Evolutionary conservation across 1,140 invertebrate genomes (phyloP).

Genomic region (Stegodyphus dumicola): DNA sequence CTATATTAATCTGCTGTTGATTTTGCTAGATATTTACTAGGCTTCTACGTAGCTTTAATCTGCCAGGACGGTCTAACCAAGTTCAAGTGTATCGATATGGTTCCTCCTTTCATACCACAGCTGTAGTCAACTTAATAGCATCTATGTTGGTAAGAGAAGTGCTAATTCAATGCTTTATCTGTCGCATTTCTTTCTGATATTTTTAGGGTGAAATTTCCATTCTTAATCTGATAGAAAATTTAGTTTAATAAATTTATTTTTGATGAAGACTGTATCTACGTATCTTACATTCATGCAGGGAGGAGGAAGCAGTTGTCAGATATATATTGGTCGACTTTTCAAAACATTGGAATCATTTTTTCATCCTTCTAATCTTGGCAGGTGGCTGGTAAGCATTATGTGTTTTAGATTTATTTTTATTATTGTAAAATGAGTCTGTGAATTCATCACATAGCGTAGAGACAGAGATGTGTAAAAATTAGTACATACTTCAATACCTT

Average conservation of each 20-base stretch:
- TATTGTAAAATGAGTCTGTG: no score
- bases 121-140: constrained; percentile 79
- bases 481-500: no score
- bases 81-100: constrained; percentile 66
- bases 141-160: constrained; percentile 72
- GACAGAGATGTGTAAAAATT: no score
- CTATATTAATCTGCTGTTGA: constrained; percentile 35
- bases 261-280: no score
- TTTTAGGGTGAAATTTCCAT: no score
- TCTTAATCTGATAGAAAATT: no score
- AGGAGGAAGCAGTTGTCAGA: constrained; percentile 74
- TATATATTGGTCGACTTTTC: constrained; percentile 83
- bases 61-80: constrained; percentile 82
- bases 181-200: no score
- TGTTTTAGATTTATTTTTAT: not conserved
- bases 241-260: no score
- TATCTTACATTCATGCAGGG: constrained; percentile 67
- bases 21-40: constrained; percentile 78
- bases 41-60: constrained; percentile 80
- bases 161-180: no score
- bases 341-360: constrained; percentile 87
- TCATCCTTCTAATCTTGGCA: constrained; percentile 87
- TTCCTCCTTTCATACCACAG: constrained; percentile 70
- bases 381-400: constrained; percentile 74
- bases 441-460: no score